phyloP scores from a whole-genome alignment of 2,797 vertebrate species.

The Bovichtus diacanthus region DNA sequence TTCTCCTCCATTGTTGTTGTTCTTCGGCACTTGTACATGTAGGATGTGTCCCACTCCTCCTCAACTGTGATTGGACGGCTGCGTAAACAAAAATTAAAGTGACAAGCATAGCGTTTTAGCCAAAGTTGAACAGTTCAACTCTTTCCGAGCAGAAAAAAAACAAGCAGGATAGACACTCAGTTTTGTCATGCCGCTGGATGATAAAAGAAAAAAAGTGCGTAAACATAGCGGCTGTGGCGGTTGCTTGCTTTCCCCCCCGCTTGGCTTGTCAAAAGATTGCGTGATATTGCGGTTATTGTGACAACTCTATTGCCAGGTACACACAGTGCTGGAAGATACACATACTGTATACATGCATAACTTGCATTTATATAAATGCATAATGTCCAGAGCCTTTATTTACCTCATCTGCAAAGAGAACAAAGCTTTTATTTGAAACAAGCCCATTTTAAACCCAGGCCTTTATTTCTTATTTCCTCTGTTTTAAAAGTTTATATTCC shows the following conservation, averaged over 20 bases:
- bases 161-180: too few species aligned
- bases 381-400: not conserved
- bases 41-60: not conserved
- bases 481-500: not conserved
- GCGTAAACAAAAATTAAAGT: too few species aligned
- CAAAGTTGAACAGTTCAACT: too few species aligned
- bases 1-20: not conserved
- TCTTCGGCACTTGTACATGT: not conserved
- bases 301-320: too few species aligned
- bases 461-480: not conserved
- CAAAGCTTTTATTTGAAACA: constrained; percentile 1
- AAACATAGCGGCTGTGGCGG: not conserved
- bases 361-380: not conserved
- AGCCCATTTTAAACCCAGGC: not conserved
- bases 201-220: not conserved
- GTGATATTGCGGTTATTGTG: not conserved
- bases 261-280: not conserved
- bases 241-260: not conserved
- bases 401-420: not conserved
- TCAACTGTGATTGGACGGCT: too few species aligned
- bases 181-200: not conserved
- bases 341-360: not conserved
- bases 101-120: too few species aligned
- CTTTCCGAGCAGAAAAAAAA: too few species aligned
- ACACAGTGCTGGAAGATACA: constrained; percentile 1